Conservation (phyloP, 2,888 invertebrate genomes). For the Mesorhabditis belari region DNA sequence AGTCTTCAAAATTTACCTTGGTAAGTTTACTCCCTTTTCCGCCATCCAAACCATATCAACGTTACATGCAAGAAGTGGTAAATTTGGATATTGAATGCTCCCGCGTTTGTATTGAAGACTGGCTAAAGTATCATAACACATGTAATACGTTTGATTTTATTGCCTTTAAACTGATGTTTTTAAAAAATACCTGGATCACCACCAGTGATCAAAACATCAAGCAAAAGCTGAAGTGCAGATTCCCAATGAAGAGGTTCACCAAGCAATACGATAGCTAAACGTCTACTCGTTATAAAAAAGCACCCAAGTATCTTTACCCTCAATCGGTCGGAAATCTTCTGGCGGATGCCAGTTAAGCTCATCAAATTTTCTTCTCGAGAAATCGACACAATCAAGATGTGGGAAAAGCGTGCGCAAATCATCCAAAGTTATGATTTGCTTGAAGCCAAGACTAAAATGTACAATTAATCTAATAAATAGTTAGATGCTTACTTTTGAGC, state of each 20-base stretch:
- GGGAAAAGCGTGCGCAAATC: slow-evolving; percentile 62
- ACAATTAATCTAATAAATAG: background rate
- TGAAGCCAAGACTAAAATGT: slow-evolving; percentile 61
- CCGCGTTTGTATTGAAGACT: slow-evolving; percentile 38
- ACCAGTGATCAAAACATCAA: slow-evolving; percentile 64
- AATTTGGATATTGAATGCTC: slow-evolving; percentile 56
- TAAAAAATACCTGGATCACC: slow-evolving; percentile 17
- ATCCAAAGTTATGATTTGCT: slow-evolving; percentile 62
- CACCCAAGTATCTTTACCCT: slow-evolving; percentile 4
- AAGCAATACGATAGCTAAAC: slow-evolving; percentile 61
- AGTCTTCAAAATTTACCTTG: slow-evolving; percentile 59
- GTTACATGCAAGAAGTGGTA: slow-evolving; percentile 67
- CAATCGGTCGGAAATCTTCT: background rate
- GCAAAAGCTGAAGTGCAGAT: slow-evolving; percentile 63
- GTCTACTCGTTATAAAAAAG: background rate
- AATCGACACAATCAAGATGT: slow-evolving; percentile 63
- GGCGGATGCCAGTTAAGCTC: background rate
- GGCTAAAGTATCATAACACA: slow-evolving; percentile 5
- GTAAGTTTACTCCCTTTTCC: slow-evolving; percentile 64
- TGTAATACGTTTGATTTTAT: background rate
- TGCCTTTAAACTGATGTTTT: background rate
- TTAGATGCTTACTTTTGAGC: slow-evolving; percentile 49
- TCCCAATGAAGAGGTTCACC: slow-evolving; percentile 68
- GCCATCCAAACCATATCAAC: slow-evolving; percentile 67
- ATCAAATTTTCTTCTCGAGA: slow-evolving; percentile 37